phyloP scores from a whole-genome alignment of 37 sponge, comb jelly and placozoan species.

The Dysidea cf. avara region DNA sequence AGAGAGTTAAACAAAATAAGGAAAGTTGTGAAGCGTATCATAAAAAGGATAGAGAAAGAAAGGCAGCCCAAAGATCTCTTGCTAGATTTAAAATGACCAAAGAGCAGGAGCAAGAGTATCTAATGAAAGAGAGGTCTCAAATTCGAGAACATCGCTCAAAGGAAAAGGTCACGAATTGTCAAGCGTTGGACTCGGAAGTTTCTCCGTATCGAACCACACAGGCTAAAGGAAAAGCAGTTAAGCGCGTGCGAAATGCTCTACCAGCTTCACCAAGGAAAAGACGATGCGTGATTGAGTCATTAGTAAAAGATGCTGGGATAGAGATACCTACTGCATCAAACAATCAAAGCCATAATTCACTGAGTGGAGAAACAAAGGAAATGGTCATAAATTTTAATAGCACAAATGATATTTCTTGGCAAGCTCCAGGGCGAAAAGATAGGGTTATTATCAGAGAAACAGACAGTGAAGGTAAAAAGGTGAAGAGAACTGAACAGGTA shows the following conservation, averaged over 20 bases:
- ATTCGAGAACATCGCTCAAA: not conserved
- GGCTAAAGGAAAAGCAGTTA: conserved; percentile 3
- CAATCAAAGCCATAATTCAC: not conserved
- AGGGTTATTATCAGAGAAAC: conserved; percentile 19
- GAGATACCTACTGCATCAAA: not conserved
- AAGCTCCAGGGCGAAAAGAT: conserved; percentile 39
- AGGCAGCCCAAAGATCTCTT: conserved; percentile 2
- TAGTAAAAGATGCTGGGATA: not conserved
- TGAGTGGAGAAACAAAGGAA: conserved; percentile 13
- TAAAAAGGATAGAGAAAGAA: conserved; percentile 29
- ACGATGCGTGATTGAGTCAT: not conserved
- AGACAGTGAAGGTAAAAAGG: conserved; percentile 15
- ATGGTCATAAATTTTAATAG: conserved; percentile 16
- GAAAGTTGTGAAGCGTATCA: conserved; percentile 21
- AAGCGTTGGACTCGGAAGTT: not conserved
- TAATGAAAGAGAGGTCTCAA: not conserved
- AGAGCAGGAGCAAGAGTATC: conserved; percentile 22
- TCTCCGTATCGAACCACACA: conserved; percentile 7
- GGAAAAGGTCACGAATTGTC: not conserved
- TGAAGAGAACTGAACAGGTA: conserved; percentile 32
- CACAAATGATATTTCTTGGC: conserved; percentile 35
- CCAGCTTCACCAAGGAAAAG: conserved; percentile 6
- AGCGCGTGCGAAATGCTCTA: not conserved
- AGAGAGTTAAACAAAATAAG: not conserved
- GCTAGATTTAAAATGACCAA: not conserved